Base-by-base conservation (phyloP, 1,140 invertebrate species). In the Bombus pyrosoma region DNA sequence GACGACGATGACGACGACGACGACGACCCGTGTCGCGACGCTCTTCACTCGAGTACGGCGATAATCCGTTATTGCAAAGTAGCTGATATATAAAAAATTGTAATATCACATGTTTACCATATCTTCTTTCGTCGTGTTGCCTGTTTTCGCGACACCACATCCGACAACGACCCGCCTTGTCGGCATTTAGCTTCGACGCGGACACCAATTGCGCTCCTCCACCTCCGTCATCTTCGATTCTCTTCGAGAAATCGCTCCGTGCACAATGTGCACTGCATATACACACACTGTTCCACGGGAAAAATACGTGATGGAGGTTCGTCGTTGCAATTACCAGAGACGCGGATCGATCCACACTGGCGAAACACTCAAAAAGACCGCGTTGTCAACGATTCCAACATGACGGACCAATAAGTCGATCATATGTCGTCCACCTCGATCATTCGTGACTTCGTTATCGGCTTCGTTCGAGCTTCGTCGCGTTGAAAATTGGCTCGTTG, bases 41-140 rank as follows among this genome's bases (percentile, higher is more conserved):
- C 62, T 86, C 57, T 77, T 47, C 53, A 39, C 78, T 89, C 80
- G 32, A 86, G 77, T 81, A 79, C 66, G 32, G 39, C 74, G 68
- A 86, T 82, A 80, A 79, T 91, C 87, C 57, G 72, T 92, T 92
- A 93, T 91, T 91, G 89, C 91, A 82, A 92, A 91, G 85, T 91
- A 90, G 86, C 90, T 87, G 88, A 89, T 90, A 85, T 92, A 93
- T 77, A 77, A 92, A 92, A 92, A 92, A 91, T 86, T 77, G 76
- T 91, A 92, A 87, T 91, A 93, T 92, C 90, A 88, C 92, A 91
- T 80, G 77, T 85, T 85, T 85, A 64, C 72, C 68, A 41, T 72
- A 34, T 79, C 32, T 79, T 43, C 25, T 32, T 53, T 64, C 57
- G 47, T 89, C 85, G 77, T 66, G 39, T 87, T 87, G 43, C 59